Conservation (phyloP, 2,113 vertebrate genomes). For the Cepphus grylle region DNA sequence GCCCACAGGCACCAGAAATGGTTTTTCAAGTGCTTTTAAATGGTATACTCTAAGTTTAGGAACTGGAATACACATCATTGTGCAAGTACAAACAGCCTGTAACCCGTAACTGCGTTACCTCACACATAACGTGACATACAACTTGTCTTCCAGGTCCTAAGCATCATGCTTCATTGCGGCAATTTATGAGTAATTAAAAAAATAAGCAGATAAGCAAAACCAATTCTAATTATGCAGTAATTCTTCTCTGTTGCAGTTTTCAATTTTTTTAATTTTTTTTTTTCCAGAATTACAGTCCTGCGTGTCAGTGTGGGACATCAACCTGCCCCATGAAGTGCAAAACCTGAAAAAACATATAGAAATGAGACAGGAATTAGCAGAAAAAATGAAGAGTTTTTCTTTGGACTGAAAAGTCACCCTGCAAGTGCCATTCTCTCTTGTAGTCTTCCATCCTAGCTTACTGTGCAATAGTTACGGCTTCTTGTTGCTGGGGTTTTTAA, state of each 20-base stretch:
- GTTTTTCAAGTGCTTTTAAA: background rate
- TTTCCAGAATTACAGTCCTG: constrained; percentile 82
- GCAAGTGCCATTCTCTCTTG: background rate
- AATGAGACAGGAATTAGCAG: constrained; percentile 82
- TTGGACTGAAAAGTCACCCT: constrained; percentile 62
- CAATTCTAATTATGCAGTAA: background rate
- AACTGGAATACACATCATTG: background rate
- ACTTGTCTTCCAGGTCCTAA: background rate
- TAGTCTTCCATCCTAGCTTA: background rate
- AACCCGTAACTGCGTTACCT: background rate
- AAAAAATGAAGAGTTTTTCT: constrained; percentile 81
- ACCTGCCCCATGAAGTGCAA: constrained; percentile 86
- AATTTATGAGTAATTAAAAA: background rate
- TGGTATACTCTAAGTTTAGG: background rate
- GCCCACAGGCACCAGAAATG: background rate
- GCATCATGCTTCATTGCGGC: background rate
- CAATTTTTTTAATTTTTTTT: background rate
- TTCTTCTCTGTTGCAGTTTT: background rate
- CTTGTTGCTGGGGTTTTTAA: background rate
- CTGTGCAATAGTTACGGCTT: background rate
- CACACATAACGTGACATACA: background rate
- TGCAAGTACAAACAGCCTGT: background rate
- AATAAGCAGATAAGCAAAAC: background rate
- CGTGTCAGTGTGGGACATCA: constrained; percentile 86
- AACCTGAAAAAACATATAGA: constrained; percentile 87